Evolutionary conservation across 2,888 invertebrate genomes (phyloP), one percentile per base, ranked within the genome.

Genomic region (Hyalella azteca): DNA sequence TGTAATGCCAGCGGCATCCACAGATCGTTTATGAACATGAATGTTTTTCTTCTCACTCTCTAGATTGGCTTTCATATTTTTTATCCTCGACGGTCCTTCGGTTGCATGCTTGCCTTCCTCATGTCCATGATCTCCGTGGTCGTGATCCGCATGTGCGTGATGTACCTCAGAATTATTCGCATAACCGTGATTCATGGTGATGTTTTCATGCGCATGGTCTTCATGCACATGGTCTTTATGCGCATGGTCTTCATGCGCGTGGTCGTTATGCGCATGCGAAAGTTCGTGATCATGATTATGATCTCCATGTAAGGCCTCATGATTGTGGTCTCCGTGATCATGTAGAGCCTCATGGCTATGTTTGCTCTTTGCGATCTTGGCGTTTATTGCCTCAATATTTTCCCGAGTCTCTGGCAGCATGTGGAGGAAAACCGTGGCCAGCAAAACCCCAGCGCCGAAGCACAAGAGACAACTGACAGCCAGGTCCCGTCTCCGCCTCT

Each of bases 351-450:
- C 36, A 0, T 73, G 19, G 40, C 32, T 40, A 11, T 15, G 73
- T 15, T 15, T 75, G 39, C 7, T 41, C 13, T 13, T 26, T 26
- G 22, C 36, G 75, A 29, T 75, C 75, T 4, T 41, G 26, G 26
- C 45, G 41, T 41, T 26, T 22, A 75, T 75, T 11, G 40, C 39
- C 3, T n/a, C 75, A 7, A 45, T 26, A 13, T 75, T 78, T 40
- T 82, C 84, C 41, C 81, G 40, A 7, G 81, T 82, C 86, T 90
- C 90, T 1, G 90, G 90, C 85, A 91, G 89, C 89, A 91, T 89
- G 86, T 91, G 91, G n/a, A 90, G 87, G 85, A 91, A 90, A 81
- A 90, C 90, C 1, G 91, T 91, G 41, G 90, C 90, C 79, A 91
- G 88, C n/a, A 91, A 87, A 3, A 91, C 90, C 11, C 91, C 91